Evolutionary conservation across 2,797 vertebrate species (phyloP).

Genomic region (Chelonia mydas): DNA sequence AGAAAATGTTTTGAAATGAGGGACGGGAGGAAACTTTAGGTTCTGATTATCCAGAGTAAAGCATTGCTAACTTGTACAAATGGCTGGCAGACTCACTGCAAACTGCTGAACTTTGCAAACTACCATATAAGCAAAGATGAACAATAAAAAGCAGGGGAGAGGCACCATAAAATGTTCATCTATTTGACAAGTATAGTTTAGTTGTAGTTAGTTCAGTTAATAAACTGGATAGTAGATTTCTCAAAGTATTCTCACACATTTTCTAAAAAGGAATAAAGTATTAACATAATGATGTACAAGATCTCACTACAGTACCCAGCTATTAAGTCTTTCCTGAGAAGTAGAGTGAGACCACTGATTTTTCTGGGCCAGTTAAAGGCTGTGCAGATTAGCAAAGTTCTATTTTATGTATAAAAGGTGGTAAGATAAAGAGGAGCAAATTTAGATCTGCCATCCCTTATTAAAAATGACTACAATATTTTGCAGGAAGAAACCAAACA

Average conservation of each 20-base stretch:
- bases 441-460: not conserved
- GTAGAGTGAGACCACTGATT: not conserved
- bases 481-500: not conserved
- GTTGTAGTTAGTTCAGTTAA: not conserved
- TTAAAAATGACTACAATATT: not conserved
- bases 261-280: not conserved
- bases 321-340: conserved; percentile 38
- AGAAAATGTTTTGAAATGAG: conserved; percentile 31
- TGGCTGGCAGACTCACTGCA: not conserved
- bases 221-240: not conserved
- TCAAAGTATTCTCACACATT: not conserved
- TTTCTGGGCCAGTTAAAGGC: not conserved
- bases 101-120: not conserved
- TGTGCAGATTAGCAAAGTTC: not conserved
- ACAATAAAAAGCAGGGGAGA: conserved; percentile 1
- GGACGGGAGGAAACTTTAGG: conserved; percentile 28
- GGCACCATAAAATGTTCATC: not conserved
- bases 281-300: not conserved
- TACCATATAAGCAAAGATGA: not conserved
- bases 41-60: conserved; percentile 5
- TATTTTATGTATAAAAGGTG: rapidly evolving
- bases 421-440: not conserved
- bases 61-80: not conserved
- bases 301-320: rapidly evolving
- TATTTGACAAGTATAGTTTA: not conserved